Conservation (phyloP, 2,113 vertebrate genomes). For the Pygoscelis antarcticus region DNA sequence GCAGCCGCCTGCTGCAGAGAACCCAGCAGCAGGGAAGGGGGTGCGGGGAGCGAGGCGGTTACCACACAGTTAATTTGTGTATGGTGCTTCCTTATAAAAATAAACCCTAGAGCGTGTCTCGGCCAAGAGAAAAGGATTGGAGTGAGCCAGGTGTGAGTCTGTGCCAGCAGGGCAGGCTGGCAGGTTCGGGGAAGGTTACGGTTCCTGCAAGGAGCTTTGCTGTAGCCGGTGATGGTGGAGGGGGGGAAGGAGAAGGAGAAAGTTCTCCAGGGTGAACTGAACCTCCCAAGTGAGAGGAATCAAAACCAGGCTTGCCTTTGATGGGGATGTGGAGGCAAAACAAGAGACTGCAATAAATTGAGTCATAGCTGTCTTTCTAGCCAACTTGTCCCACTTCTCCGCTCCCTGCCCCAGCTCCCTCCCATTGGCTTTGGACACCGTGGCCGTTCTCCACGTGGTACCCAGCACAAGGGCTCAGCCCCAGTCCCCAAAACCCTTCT, state of each 20-base stretch:
- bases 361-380: not conserved
- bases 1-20: not conserved
- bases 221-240: not conserved
- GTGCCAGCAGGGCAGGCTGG: not conserved
- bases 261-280: not conserved
- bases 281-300: not conserved
- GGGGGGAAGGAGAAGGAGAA: not conserved
- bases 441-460: accelerated
- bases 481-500: not conserved
- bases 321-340: not conserved
- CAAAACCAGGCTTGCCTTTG: not conserved
- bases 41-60: not conserved
- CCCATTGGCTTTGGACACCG: accelerated
- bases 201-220: not conserved
- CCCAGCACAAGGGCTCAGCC: not conserved
- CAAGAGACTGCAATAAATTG: not conserved
- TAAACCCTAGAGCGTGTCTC: not conserved
- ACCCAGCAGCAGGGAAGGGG: not conserved
- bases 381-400: not conserved
- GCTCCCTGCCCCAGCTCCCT: not conserved
- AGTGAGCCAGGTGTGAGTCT: not conserved
- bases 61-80: accelerated
- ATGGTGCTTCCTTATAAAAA: not conserved
- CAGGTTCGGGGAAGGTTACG: accelerated
- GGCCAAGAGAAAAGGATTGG: not conserved